These are phyloP conservation scores for Potamilus streckersoni DNA, from an alignment of 1,140 invertebrate genomes.

Conservation along the genomic window DNA sequence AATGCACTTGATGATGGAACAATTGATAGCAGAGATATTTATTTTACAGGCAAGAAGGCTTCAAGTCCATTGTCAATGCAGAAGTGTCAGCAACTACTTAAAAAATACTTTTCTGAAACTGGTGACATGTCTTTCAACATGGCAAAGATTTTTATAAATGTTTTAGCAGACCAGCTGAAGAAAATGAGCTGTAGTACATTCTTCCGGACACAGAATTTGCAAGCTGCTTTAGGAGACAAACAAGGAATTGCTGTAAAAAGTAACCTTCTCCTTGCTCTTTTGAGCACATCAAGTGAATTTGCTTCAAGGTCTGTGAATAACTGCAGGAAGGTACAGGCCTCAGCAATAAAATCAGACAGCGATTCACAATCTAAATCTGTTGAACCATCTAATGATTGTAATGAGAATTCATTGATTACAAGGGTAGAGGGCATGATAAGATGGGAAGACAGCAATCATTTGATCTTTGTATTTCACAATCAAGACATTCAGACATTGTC, in stretches of 20 bases:
- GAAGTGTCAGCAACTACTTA: constrained; percentile 29
- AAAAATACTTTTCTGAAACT: constrained; percentile 24
- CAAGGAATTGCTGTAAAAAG: neutral
- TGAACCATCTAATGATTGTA: neutral
- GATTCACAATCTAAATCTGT: neutral
- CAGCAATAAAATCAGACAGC: neutral
- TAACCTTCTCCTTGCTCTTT: constrained; percentile 17
- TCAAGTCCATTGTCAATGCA: constrained; percentile 7
- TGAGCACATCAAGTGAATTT: constrained; percentile 30
- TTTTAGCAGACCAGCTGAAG: constrained; percentile 33
- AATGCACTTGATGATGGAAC: constrained; percentile 14
- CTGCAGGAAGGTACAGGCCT: constrained; percentile 17
- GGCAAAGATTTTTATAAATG: constrained; percentile 24
- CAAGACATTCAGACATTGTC: constrained; percentile 34
- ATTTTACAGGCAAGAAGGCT: constrained; percentile 12
- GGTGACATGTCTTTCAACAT: constrained; percentile 39
- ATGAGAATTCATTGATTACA: constrained; percentile 2
- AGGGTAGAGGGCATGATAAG: constrained; percentile 28
- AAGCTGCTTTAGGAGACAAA: constrained; percentile 16
- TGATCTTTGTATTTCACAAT: constrained; percentile 31
- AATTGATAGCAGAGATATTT: constrained; percentile 33
- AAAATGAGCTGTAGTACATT: constrained; percentile 31
- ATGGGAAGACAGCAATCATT: constrained; percentile 38
- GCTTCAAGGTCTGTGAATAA: constrained; percentile 26
- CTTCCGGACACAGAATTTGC: constrained; percentile 23